These are phyloP conservation scores for Leptestheria dahalacensis DNA, from an alignment of 1,140 invertebrate species.

Conservation along the genomic window DNA sequence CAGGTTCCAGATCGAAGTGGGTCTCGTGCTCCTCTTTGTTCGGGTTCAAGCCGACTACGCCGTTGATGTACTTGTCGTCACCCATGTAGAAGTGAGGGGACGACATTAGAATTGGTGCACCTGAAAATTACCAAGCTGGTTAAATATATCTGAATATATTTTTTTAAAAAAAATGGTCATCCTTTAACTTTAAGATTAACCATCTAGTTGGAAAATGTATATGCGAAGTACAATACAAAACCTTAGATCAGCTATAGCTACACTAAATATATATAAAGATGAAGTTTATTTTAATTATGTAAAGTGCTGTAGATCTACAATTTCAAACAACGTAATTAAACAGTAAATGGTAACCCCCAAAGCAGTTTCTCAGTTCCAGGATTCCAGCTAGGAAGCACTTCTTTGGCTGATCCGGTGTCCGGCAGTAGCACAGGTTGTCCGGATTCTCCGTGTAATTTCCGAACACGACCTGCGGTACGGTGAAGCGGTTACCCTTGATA, in stretches of 20 bases:
- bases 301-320: too few species aligned
- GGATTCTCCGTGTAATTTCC: slow-evolving; percentile 3
- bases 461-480: slow-evolving; percentile 5
- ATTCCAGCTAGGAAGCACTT: slow-evolving; percentile 2
- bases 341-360: not conserved
- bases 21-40: slow-evolving; percentile 24
- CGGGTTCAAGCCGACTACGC: slow-evolving; percentile 19
- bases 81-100: slow-evolving; percentile 24
- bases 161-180: too few species aligned
- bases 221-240: not conserved
- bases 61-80: slow-evolving; percentile 20
- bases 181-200: not conserved
- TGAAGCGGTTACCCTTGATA: slow-evolving; percentile 8
- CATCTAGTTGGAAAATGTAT: not conserved
- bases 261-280: too few species aligned
- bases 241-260: not conserved
- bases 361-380: slow-evolving; percentile 8
- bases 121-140: slow-evolving; percentile 13
- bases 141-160: not conserved
- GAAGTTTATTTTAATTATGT: too few species aligned
- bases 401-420: not conserved
- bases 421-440: slow-evolving; percentile 11
- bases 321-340: too few species aligned
- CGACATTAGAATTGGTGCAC: slow-evolving; percentile 25
- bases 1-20: slow-evolving; percentile 23